Evolutionary conservation across 2,113 vertebrate genomes (phyloP), one percentile per base, ranked within the genome.

Genomic region (Cichladusa arquata): DNA sequence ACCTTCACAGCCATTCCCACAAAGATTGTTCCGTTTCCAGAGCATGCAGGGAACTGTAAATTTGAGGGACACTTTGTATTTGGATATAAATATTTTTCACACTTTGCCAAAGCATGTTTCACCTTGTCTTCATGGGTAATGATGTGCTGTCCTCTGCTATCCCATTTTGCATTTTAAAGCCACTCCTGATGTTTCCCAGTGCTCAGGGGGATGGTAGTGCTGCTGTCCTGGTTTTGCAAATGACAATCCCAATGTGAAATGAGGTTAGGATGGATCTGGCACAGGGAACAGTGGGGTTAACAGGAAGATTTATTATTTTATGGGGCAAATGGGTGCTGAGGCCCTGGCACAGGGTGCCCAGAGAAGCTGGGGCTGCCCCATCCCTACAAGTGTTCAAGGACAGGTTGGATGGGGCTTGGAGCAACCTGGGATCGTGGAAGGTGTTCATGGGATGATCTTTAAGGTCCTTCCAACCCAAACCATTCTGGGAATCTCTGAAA

Each of bases 171-270:
- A 2, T 76, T 87, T 85, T 90, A 33, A 17, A 89, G 48, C 8
- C 4, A 0, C 12, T 67, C 76, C 47, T 0, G 28, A 65, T 5
- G 33, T 12, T 65, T 54, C 36, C 0, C 1, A 13, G 0, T 1
- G 9, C 62, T 72, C 13, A 2, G 56, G 25, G 22, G 8, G 38
- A 24, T 7, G 69, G 19, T 28, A 31, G 4, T 5, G 19, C 24
- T 6, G 15, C 29, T 3, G 3, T 56, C 86, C 62, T 3, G 1
- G 8, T 25, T 60, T 24, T 47, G 42, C 50, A 26, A 20, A 9
- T 2, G 11, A 12, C 11, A 24, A 1, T n/a, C 12, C 9, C 2
- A 0, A 4, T 33, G 62, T 11, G 34, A 38, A 45, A 53, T 1
- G 51, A 53, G 56, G 67, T 29, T 12, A 2, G 4, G 42, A 20